These are phyloP conservation scores for Corythornis madagascariensis DNA, from an alignment of 2,113 vertebrate genomes.

Conservation along the genomic window DNA sequence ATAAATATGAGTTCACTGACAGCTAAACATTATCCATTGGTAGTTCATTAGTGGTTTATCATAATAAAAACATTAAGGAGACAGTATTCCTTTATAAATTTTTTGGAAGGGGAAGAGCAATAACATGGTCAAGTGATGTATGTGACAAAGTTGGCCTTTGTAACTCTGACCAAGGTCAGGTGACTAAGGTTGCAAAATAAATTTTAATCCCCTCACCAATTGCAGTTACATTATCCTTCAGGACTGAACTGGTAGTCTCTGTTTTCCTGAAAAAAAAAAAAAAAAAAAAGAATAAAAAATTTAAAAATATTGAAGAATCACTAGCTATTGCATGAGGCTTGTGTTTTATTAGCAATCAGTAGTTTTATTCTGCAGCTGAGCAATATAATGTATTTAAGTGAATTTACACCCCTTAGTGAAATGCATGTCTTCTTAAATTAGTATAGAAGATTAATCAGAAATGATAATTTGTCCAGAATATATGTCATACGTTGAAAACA, in stretches of 20 bases:
- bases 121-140: neutral
- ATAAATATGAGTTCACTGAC: neutral
- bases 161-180: neutral
- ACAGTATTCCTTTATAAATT: neutral
- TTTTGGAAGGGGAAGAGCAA: neutral
- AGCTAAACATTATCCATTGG: neutral
- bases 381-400: neutral
- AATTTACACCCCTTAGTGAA: neutral
- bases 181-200: neutral
- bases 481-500: neutral
- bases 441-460: neutral
- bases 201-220: neutral
- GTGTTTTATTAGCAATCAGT: neutral
- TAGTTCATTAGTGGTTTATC: slow-evolving; percentile 12
- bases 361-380: neutral
- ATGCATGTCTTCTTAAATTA: neutral
- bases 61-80: slow-evolving; percentile 2
- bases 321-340: neutral
- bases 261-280: neutral
- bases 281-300: neutral
- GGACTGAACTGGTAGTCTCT: neutral
- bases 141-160: neutral
- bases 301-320: neutral
- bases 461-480: neutral
- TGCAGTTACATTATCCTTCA: neutral